These are phyloP conservation scores for Leptinotarsa juncta DNA, from an alignment of 2,888 invertebrate genomes.

Conservation along the genomic window DNA sequence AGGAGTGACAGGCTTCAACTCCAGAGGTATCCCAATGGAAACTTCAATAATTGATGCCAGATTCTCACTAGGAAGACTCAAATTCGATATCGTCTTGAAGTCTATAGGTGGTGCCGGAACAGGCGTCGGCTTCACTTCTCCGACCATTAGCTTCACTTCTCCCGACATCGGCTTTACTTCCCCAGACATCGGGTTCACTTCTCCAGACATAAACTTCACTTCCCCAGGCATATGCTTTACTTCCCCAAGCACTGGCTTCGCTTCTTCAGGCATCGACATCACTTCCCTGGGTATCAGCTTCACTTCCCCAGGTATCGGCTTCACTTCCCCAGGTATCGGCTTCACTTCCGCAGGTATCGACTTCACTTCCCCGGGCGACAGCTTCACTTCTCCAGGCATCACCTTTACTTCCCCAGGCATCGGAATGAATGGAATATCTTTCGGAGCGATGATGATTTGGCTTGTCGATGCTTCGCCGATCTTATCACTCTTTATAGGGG, in stretches of 20 bases:
- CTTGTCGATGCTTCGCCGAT: background rate
- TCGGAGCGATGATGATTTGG: conserved; percentile 28
- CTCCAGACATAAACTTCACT: too few species aligned
- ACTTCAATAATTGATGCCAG: background rate
- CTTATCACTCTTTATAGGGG: background rate
- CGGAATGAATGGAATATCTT: conserved; percentile 47
- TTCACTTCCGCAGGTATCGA: conserved; percentile 36
- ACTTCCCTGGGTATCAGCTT: too few species aligned
- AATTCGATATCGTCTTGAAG: conserved; percentile 40
- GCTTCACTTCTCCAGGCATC: conserved; percentile 35
- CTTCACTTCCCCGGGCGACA: conserved; percentile 42
- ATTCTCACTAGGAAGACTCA: conserved; percentile 38
- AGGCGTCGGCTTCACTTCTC: too few species aligned
- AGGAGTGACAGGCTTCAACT: background rate
- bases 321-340: too few species aligned
- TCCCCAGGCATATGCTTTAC: too few species aligned
- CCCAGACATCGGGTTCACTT: too few species aligned
- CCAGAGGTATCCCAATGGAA: too few species aligned
- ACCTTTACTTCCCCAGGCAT: conserved; percentile 39
- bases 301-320: too few species aligned
- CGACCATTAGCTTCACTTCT: too few species aligned
- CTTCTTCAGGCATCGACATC: too few species aligned
- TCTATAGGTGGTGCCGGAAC: conserved; percentile 22
- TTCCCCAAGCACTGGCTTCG: too few species aligned
- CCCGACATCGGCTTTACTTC: too few species aligned